Base-by-base conservation (phyloP, 2,113 vertebrate species). In the Myrmecophaga tridactyla region DNA sequence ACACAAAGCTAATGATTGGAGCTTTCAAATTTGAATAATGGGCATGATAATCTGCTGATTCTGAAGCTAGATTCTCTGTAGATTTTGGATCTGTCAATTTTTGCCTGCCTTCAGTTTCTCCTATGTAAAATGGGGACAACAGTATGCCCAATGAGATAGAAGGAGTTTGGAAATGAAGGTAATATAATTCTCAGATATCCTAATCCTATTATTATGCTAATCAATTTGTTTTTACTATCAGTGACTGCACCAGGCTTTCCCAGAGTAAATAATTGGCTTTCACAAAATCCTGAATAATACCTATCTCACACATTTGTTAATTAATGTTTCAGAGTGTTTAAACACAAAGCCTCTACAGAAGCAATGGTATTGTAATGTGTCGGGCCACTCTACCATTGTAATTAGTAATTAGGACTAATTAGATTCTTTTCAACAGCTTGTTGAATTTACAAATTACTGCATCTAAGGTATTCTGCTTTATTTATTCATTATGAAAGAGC, bases 341-440 rank as follows among this genome's bases (percentile, higher is more conserved):
- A 96, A 94, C 90, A 96, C 90, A 96, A 90, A 95, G 92, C 85
- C 58, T 82, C 82, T 72, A 23, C 60, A 93, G 93, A 96, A 92
- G 91, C 94, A 94, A 95, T 86, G 92, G 94, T 90, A 80, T 89
- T 97, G 76, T 88, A 92, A 93, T 96, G 92, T 96, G 95, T 94
- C 75, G 75, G 95, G 95, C 96, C 94, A 96, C 58, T 97, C 90
- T 92, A 81, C 73, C 90, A 84, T 86, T 95, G 69, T 96, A 97
- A 97, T 96, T 97, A 92, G 69, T 96, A 97, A 97, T 96, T 97
- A 92, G 92, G 89, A 46, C 94, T 96, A 97, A 96, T 96, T 96
- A 94, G 92, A 89, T 96, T 95, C 95, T 96, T 96, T 96, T 92
- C 93, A 89, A 92, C 93, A 96, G 95, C 92, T 86, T 96, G 77